Base-by-base conservation (phyloP, 2,888 invertebrate species). In the Drosophila tripunctata region DNA sequence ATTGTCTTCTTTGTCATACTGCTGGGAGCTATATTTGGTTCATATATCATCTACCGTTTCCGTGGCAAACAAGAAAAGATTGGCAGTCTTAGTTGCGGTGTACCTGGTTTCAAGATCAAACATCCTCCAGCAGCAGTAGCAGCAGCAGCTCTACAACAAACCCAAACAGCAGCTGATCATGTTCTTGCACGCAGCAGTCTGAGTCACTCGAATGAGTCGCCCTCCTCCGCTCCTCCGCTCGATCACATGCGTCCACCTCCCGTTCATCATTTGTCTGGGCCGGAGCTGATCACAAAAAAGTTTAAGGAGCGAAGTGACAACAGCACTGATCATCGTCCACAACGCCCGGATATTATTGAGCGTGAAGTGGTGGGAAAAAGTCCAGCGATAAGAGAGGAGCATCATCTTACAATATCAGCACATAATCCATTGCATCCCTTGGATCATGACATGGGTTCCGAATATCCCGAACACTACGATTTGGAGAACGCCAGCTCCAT, bases 401-500 rank as follows among this genome's bases (percentile, higher is more conserved):
- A 96, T 89, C 95, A 96, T 30, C 96, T 96, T 1, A 93, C 96
- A n/a, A 95, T 95, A 17, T 95, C 95, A 14, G 94, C 95, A 0
- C 94, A 94, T 12, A 95, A 94, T 85, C 94, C 94, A 1, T 94
- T 96, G 81, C 95, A 95, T 79, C 94, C 95, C 50, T 95, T 96
- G 63, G 96, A 96, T 81, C 94, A 94, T 21, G 93, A 96, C 86
- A 92, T 97, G 79, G 94, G 94, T 87, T 95, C 94, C 6, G 96
- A 96, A 88, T 93, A 95, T 67, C 97, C 97, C 0, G 98, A 98
- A 90, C 97, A 98, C 90, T 99, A 99, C 89, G 98, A 99, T 90
- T 92, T 99, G 67, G 99, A 99, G 92, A 98, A 98, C 91, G 98
- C 98, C 1, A 98, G 98, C 90, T 98, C 98, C 0, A 98, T 99